Evolutionary conservation across 2,888 invertebrate species (phyloP).

Genomic region (Drosophila nr. perissopoda): DNA sequence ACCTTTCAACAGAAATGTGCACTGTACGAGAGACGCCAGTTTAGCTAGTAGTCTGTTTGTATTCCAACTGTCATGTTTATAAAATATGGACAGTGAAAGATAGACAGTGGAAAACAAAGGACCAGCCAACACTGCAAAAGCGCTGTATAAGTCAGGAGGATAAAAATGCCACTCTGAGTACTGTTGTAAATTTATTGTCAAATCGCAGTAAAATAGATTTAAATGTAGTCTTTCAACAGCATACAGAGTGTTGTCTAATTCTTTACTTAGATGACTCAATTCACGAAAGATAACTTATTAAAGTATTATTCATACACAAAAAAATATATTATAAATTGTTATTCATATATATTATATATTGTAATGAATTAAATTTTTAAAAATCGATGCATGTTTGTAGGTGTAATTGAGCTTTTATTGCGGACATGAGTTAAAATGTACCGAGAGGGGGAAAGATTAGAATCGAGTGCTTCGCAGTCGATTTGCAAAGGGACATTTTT

Average conservation of each 20-base stretch:
- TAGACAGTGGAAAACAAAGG: background rate
- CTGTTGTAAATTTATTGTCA: background rate
- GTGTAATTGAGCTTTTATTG: background rate
- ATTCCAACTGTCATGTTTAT: constrained; percentile 5
- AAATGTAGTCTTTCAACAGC: background rate
- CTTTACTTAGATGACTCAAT: background rate
- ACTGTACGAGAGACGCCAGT: constrained; percentile 29
- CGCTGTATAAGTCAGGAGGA: background rate
- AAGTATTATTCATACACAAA: background rate
- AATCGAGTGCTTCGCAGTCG: background rate
- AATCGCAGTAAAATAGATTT: background rate
- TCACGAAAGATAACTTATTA: background rate
- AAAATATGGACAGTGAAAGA: background rate
- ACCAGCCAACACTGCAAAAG: background rate
- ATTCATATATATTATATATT: background rate
- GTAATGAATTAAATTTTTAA: background rate
- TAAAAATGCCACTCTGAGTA: background rate
- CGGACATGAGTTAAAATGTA: background rate
- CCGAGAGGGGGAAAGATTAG: no score
- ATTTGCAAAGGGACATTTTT: background rate
- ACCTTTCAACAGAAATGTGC: constrained; percentile 66
- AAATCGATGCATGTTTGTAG: background rate
- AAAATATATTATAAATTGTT: background rate
- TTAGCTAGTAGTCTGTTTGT: constrained; percentile 24
- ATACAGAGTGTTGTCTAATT: background rate